phyloP scores from a whole-genome alignment of 2,888 invertebrate species.

The Polietes domitor region DNA sequence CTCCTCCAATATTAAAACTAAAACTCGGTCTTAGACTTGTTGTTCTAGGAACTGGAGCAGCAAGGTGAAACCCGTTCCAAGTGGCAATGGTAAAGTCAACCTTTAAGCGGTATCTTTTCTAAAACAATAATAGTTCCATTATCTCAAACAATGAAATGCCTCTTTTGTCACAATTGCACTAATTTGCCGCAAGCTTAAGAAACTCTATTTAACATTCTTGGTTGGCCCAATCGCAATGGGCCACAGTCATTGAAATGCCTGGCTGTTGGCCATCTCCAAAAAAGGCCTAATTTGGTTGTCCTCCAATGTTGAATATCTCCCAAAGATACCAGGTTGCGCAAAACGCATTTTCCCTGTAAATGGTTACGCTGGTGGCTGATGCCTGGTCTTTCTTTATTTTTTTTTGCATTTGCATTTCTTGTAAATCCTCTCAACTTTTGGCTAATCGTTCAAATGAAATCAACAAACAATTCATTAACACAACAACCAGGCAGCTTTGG shows the following conservation, averaged over 20 bases:
- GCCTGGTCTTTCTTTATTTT: background rate
- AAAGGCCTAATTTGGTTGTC: background rate
- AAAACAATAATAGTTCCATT: background rate
- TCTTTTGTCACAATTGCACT: slow-evolving; percentile 25
- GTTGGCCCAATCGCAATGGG: slow-evolving; percentile 36
- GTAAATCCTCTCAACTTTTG: slow-evolving; percentile 62
- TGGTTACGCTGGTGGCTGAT: background rate
- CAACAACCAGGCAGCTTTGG: slow-evolving; percentile 73
- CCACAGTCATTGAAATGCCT: slow-evolving; percentile 48
- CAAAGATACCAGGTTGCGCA: slow-evolving; percentile 24
- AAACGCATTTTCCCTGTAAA: slow-evolving; percentile 65
- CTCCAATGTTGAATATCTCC: background rate
- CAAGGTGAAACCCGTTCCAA: too few relatives aligned
- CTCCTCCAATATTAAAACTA: too few relatives aligned
- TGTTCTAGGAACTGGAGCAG: too few relatives aligned
- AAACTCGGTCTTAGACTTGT: too few relatives aligned
- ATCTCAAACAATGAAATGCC: slow-evolving; percentile 2
- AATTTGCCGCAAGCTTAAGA: slow-evolving; percentile 35
- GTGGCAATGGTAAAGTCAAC: too few relatives aligned
- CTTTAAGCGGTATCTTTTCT: background rate
- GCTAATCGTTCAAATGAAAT: slow-evolving; percentile 80
- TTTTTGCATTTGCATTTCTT: slow-evolving; percentile 37
- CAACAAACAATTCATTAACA: slow-evolving; percentile 80
- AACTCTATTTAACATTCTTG: slow-evolving; percentile 41
- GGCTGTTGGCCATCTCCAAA: background rate